Evolutionary conservation across 2,888 invertebrate genomes (phyloP).

Genomic region (Hydrotaea diabolus): DNA sequence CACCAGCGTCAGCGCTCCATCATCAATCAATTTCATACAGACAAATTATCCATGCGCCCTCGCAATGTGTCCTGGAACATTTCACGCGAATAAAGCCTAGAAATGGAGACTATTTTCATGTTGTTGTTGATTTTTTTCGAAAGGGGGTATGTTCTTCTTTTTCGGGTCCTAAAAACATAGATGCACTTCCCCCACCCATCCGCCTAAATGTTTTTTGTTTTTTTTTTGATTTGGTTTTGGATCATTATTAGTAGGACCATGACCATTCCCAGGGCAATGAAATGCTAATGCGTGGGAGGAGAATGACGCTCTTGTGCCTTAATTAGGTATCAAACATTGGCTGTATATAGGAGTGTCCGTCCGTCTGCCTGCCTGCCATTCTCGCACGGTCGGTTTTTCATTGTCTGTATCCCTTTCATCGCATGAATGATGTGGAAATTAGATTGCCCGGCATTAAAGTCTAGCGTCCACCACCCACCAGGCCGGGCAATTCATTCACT

Average conservation of each 20-base stretch:
- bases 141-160: not conserved
- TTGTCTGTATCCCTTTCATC: conserved; percentile 4
- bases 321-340: conserved; percentile 33
- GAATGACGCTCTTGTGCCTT: conserved; percentile 2
- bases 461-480: not conserved
- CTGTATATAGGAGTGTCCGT: not conserved
- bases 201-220: not conserved
- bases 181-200: not conserved
- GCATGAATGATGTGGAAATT: conserved; percentile 34
- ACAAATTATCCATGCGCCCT: conserved; percentile 5
- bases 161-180: not conserved
- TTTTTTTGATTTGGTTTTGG: not conserved
- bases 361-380: not conserved
- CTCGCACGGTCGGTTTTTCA: not conserved
- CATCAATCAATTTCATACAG: conserved; percentile 52
- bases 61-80: not conserved
- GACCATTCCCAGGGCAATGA: not conserved
- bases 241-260: conserved; percentile 17
- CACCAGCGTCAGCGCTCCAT: not conserved
- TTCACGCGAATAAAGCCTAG: not conserved
- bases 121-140: not conserved
- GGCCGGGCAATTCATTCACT: not conserved
- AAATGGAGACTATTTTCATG: not conserved
- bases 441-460: conserved; percentile 19
- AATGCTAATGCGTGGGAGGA: not conserved